A percentile compares a stretch with the other conserved stretches of the same genome.
These are phyloP conservation scores for Pachypsylla venusta DNA, from an alignment of 1,140 invertebrate species.

Conservation along the genomic window DNA sequence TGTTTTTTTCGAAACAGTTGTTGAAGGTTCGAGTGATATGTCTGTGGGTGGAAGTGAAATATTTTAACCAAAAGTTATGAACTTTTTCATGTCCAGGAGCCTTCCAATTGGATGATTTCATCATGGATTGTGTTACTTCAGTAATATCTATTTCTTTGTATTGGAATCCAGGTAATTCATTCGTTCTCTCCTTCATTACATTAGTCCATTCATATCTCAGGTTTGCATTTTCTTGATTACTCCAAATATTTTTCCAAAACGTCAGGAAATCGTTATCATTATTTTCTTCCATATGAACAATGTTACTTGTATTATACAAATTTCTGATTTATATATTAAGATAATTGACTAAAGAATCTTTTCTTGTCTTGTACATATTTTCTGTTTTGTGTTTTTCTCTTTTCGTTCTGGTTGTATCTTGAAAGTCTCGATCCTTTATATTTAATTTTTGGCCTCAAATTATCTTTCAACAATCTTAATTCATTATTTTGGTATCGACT, in stretches of 20 bases:
- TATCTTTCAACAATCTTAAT: not conserved
- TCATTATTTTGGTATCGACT: not conserved
- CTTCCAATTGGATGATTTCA: slow-evolving; percentile 11
- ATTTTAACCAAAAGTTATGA: slow-evolving; percentile 10
- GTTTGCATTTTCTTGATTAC: not conserved
- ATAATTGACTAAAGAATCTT: not conserved
- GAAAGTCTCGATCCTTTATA: not conserved
- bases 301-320: too few relatives aligned
- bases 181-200: not conserved
- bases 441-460: not conserved
- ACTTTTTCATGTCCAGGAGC: slow-evolving; percentile 4
- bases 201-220: not conserved
- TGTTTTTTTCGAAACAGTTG: not conserved
- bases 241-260: not conserved
- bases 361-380: not conserved
- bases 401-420: not conserved
- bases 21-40: not conserved
- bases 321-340: too few relatives aligned
- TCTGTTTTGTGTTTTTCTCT: not conserved
- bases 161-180: not conserved
- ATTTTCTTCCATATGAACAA: not conserved
- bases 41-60: not conserved
- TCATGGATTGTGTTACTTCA: not conserved
- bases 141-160: not conserved
- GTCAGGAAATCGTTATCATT: not conserved